These are phyloP conservation scores for Exaiptasia diaphana DNA, from an alignment of 64 coral and sea anemone species.

Conservation along the genomic window DNA sequence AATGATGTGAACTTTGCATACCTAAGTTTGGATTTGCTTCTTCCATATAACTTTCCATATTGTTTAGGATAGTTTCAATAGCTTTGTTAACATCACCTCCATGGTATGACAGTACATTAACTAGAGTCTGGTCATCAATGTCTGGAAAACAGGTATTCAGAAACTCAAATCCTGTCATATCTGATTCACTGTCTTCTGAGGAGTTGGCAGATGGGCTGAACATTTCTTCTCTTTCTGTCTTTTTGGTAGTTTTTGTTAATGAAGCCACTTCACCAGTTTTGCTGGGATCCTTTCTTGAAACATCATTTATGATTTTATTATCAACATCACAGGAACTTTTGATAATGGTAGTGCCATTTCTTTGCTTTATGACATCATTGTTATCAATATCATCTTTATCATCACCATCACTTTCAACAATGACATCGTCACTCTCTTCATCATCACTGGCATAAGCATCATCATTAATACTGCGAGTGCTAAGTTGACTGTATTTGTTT, in stretches of 20 bases:
- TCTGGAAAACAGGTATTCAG: constrained; percentile 82
- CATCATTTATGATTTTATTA: no score
- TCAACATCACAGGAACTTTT: no score
- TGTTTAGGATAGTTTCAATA: constrained; percentile 24
- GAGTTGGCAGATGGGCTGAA: not conserved
- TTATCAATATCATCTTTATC: no score
- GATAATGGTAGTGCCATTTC: no score
- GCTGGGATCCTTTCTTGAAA: no score
- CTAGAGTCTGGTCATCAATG: constrained; percentile 22
- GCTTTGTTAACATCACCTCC: constrained; percentile 58
- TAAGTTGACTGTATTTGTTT: not conserved
- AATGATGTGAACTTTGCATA: no score
- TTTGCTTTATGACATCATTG: no score
- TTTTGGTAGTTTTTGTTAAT: no score
- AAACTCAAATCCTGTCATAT: constrained; percentile 43
- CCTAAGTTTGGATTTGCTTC: no score
- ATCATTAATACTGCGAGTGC: not conserved
- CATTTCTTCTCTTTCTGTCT: not conserved
- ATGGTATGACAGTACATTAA: constrained; percentile 6
- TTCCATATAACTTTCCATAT: not conserved
- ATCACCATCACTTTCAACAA: no score
- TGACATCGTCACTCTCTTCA: not conserved
- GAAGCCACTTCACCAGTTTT: no score
- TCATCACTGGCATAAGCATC: not conserved
- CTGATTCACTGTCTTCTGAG: constrained; percentile 4